Evolutionary conservation across 2,888 invertebrate genomes (phyloP).

Genomic region (Linyphia triangularis): DNA sequence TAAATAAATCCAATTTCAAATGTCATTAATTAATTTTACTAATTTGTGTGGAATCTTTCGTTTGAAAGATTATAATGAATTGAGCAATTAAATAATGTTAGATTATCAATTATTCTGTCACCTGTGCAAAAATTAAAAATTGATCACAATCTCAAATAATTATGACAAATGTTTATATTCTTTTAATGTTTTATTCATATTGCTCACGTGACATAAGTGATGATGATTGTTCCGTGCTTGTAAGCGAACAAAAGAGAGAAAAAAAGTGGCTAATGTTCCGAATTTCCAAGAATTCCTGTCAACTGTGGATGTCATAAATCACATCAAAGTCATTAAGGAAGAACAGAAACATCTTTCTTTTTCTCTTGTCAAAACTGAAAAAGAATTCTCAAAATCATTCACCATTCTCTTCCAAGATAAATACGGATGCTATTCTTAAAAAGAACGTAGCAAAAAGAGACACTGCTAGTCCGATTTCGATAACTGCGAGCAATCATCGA

Average conservation of each 20-base stretch:
- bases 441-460: not conserved
- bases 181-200: constrained; percentile 21
- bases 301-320: constrained; percentile 40
- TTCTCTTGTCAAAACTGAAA: constrained; percentile 29
- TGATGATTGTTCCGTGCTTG: constrained; percentile 30
- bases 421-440: constrained; percentile 37
- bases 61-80: too few species aligned
- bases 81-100: too few species aligned
- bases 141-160: not conserved
- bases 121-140: not conserved
- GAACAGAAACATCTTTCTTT: constrained; percentile 63
- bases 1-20: too few species aligned
- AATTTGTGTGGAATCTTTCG: too few species aligned
- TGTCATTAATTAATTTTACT: too few species aligned
- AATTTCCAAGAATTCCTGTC: constrained; percentile 63
- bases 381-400: constrained; percentile 17
- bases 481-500: constrained; percentile 33
- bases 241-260: constrained; percentile 4
- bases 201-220: constrained; percentile 23
- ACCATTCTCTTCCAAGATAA: constrained; percentile 33
- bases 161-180: not conserved
- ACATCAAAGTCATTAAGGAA: constrained; percentile 58
- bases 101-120: not conserved
- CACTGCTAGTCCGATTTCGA: constrained; percentile 19
- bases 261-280: constrained; percentile 46